These are phyloP conservation scores for Gouania willdenowi DNA, from an alignment of 2,797 vertebrate genomes.

Conservation along the genomic window DNA sequence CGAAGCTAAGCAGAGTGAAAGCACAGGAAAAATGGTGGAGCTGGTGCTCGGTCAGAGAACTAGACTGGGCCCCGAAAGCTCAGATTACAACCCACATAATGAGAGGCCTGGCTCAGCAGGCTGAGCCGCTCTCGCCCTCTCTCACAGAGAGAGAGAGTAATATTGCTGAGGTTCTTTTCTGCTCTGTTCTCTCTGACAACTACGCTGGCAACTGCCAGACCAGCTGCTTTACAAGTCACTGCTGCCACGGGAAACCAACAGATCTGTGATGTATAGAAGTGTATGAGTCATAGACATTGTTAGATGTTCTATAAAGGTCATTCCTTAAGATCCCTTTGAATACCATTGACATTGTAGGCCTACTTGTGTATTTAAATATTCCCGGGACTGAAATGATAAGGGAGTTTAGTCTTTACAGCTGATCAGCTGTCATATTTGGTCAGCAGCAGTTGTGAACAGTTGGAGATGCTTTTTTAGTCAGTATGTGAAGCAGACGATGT, in stretches of 20 bases:
- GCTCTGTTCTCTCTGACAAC: slow-evolving; percentile 53
- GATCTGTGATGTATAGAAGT: not conserved
- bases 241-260: slow-evolving; percentile 19
- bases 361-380: no score
- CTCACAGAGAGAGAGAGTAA: slow-evolving; percentile 31
- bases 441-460: no score
- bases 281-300: not conserved
- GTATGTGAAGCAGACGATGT: no score
- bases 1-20: slow-evolving; percentile 83
- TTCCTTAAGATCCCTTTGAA: no score
- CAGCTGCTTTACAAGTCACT: slow-evolving; percentile 53
- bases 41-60: slow-evolving; percentile 55
- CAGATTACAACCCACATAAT: slow-evolving; percentile 83
- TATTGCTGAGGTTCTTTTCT: slow-evolving; percentile 63
- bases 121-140: slow-evolving; percentile 37
- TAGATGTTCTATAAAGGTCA: not conserved
- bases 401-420: no score
- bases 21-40: slow-evolving; percentile 77
- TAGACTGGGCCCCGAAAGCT: slow-evolving; percentile 72
- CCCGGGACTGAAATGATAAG: no score
- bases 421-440: no score
- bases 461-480: no score
- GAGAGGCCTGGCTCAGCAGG: slow-evolving; percentile 82
- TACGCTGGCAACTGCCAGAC: slow-evolving; percentile 53
- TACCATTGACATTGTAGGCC: no score